These are phyloP conservation scores for Vidua chalybeata DNA, from an alignment of 2,113 vertebrate species.

Conservation along the genomic window DNA sequence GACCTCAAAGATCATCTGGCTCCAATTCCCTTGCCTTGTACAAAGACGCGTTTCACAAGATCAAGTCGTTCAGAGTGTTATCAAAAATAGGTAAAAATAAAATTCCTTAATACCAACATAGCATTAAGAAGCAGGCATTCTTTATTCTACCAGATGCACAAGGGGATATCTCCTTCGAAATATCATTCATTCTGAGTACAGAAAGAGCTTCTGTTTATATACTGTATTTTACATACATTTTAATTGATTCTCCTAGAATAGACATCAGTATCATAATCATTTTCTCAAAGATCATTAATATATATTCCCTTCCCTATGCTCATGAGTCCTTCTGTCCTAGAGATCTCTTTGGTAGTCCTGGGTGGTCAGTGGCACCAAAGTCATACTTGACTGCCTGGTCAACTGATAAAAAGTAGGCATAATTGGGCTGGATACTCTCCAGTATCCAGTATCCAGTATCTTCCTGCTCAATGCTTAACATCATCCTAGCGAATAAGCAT, in stretches of 20 bases:
- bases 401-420: background rate
- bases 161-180: background rate
- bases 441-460: background rate
- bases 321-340: rapidly evolving
- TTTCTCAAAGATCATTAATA: background rate
- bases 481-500: background rate
- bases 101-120: background rate
- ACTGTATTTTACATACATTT: background rate
- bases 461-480: too few species aligned
- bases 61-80: background rate
- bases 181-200: background rate
- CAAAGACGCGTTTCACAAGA: background rate
- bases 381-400: background rate
- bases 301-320: background rate
- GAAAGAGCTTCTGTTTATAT: background rate
- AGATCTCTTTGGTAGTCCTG: background rate
- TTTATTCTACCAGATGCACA: background rate
- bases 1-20: background rate
- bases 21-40: background rate
- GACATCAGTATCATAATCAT: background rate
- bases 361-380: background rate
- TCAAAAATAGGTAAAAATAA: background rate
- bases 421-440: background rate
- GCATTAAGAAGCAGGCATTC: background rate
- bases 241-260: background rate